These are phyloP conservation scores for Dione juno DNA, from an alignment of 2,888 invertebrate genomes.

Conservation along the genomic window DNA sequence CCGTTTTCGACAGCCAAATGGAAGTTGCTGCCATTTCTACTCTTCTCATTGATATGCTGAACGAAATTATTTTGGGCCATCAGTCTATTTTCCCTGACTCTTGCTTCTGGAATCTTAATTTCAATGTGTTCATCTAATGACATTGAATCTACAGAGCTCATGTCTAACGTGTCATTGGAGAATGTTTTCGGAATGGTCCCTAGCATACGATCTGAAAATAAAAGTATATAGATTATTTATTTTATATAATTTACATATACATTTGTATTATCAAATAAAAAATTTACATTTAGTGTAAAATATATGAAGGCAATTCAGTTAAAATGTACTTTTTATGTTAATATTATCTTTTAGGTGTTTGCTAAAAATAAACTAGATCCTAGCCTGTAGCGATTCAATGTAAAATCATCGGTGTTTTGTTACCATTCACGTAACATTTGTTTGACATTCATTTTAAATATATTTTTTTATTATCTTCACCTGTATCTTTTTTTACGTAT, in stretches of 20 bases:
- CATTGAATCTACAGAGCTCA: conserved; percentile 85
- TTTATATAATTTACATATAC: not conserved
- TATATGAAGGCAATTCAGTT: not conserved
- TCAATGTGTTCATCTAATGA: conserved; percentile 85
- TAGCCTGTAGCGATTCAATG: not conserved
- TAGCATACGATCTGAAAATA: conserved; percentile 74
- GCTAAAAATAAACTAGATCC: not conserved
- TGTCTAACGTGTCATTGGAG: conserved; percentile 85
- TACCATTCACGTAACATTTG: not conserved
- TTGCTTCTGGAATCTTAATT: conserved; percentile 82
- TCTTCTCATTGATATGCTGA: conserved; percentile 75
- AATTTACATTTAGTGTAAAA: not conserved
- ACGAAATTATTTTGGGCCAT: conserved; percentile 79
- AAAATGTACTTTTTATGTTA: not conserved
- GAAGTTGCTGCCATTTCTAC: conserved; percentile 66
- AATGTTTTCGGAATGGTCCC: conserved; percentile 80
- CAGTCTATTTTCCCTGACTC: conserved; percentile 76
- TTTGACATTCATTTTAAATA: not conserved
- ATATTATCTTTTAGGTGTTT: not conserved
- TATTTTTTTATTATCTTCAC: too few relatives aligned
- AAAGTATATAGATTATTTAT: not conserved
- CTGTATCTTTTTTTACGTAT: too few relatives aligned
- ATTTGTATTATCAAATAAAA: too few relatives aligned
- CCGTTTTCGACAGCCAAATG: conserved; percentile 74
- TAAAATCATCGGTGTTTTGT: not conserved